A percentile compares a stretch with the other conserved stretches of the same genome.
Conservation (phyloP, 2,113 vertebrate species). For the Garra rufa region DNA sequence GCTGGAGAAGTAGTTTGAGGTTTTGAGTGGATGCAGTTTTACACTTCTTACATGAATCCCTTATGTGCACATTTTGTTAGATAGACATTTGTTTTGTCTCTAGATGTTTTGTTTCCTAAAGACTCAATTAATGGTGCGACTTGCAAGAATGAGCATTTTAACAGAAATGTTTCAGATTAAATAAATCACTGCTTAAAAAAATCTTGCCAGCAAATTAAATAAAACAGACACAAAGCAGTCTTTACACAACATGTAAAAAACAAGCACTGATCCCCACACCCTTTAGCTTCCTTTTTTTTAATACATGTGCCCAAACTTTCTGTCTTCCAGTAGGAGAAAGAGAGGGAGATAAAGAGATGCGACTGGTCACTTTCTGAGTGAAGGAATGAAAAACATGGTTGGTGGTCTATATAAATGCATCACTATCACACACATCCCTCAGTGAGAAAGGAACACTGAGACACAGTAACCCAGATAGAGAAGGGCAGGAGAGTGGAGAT, state of each 20-base stretch:
- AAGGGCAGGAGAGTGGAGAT: background rate
- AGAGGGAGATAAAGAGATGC: background rate
- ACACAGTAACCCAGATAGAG: slow-evolving; percentile 8
- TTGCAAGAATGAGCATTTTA: background rate
- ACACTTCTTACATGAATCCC: background rate
- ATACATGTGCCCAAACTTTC: slow-evolving; percentile 13
- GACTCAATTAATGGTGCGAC: background rate
- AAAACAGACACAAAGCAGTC: too few relatives aligned
- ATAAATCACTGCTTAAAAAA: background rate
- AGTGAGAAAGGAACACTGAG: background rate
- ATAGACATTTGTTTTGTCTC: background rate
- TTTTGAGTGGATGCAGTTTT: background rate
- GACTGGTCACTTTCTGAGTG: background rate
- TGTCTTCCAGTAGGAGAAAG: background rate
- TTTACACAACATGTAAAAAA: too few relatives aligned
- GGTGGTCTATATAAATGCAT: slow-evolving; percentile 37
- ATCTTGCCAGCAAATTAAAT: too few relatives aligned
- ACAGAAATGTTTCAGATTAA: background rate
- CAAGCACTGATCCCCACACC: too few relatives aligned
- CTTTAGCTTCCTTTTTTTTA: too few relatives aligned
- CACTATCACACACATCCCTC: slow-evolving; percentile 20
- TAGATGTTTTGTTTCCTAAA: background rate
- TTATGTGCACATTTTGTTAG: background rate
- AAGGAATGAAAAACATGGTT: slow-evolving; percentile 21
- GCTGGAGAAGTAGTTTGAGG: background rate